These are phyloP conservation scores for Drosophila kuntzei DNA, from an alignment of 2,888 invertebrate species.

Conservation along the genomic window DNA sequence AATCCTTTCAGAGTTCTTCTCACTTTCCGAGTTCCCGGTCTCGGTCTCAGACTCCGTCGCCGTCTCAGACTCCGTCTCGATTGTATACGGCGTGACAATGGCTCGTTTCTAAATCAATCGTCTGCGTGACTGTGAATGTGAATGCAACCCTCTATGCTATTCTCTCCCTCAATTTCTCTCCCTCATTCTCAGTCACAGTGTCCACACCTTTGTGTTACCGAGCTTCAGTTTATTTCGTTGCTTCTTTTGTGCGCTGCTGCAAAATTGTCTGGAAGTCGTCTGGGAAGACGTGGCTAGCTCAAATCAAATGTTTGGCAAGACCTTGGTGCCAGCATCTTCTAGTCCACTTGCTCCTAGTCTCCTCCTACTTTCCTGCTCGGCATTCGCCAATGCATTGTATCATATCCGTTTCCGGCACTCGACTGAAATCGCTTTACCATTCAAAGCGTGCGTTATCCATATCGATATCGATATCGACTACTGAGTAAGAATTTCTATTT, in stretches of 20 bases:
- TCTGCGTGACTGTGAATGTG: conserved; percentile 70
- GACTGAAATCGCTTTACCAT: conserved; percentile 51
- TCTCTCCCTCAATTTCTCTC: background rate
- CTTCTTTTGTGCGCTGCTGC: conserved; percentile 72
- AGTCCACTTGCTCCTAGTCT: background rate
- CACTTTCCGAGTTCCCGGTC: background rate
- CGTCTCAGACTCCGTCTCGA: conserved; percentile 21
- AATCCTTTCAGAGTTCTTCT: conserved; percentile 8
- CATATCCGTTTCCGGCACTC: conserved; percentile 70
- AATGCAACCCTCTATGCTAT: background rate
- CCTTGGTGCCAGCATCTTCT: conserved; percentile 53
- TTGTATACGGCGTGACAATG: conserved; percentile 74
- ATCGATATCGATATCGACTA: conserved; percentile 24
- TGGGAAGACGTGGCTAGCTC: conserved; percentile 28
- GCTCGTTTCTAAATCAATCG: conserved; percentile 75
- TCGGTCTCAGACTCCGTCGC: background rate
- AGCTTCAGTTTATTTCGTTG: conserved; percentile 40
- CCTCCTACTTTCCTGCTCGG: background rate
- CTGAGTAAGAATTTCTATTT: conserved; percentile 34
- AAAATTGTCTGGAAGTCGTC: conserved; percentile 61
- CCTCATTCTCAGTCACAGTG: background rate
- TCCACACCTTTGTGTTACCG: conserved; percentile 13
- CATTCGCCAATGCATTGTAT: conserved; percentile 21
- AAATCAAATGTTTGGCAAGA: conserved; percentile 73
- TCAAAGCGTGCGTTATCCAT: conserved; percentile 56